Evolutionary conservation across 2,888 invertebrate species (phyloP), one percentile per base, ranked within the genome.

Genomic region (Macaria notata): DNA sequence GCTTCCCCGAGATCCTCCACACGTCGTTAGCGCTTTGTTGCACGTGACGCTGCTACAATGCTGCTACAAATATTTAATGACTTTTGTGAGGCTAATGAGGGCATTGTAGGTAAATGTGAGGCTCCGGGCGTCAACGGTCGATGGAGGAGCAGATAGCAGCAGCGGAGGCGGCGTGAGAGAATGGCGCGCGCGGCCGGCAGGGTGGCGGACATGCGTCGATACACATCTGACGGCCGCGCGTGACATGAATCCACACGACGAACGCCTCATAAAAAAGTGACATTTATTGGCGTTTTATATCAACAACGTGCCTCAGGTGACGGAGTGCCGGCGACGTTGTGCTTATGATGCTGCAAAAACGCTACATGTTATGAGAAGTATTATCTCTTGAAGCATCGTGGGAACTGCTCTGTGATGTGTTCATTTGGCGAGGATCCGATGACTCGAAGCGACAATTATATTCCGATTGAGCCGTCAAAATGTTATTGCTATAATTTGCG

Each of bases 201-300:
- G 84, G 84, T 83, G 84, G 84, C 79, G 75, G 68, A 72, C 80
- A 71, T 76, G 80, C 75, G 75, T 79, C 83, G 88, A 87, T 88
- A 85, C 81, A 75, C 71, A 88, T 88, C 88, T 83, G 84, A 75
- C 82, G 78, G 73, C 79, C 84, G 88, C 86, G 84, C 90, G 90
- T 90, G 89, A 90, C 85, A 63, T 76, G 89, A 84, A 84, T 88
- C 71, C 83, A 73, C 71, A 70, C 78, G 73, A 77, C 75, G 78
- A 75, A 76, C 72, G 81, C 75, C 78, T 86, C 87, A 89, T 89
- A 90, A 91, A 90, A 88, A 89, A 88, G 88, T 89, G 90, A 89
- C 90, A 83, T 88, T 91, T 89, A 91, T 88, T 89, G 86, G 87
- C 83, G 78, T 85, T 88, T 91, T 88, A 90, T 89, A 88, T 86